Evolutionary conservation across 37 sponge, comb jelly and placozoan species (phyloP).

Genomic region (Lycopodina hypogea): DNA sequence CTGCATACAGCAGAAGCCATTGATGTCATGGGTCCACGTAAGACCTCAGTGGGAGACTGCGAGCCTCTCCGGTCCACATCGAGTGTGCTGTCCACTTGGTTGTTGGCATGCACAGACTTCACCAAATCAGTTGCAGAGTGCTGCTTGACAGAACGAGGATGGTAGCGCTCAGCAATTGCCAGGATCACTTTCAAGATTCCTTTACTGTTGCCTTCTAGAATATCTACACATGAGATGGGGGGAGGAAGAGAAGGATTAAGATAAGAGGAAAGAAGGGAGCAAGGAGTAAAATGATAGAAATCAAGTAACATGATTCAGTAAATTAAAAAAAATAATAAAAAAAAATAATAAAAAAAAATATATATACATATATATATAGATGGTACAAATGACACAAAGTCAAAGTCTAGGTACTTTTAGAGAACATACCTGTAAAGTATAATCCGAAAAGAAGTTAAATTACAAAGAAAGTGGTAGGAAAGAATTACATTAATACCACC

Average conservation of each 20-base stretch:
- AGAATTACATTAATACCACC: too few relatives aligned
- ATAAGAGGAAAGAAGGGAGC: too few relatives aligned
- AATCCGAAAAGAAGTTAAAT: too few relatives aligned
- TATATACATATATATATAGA: too few relatives aligned
- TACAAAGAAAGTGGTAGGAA: too few relatives aligned
- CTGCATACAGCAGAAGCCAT: conserved; percentile 10
- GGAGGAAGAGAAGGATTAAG: background rate
- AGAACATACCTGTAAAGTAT: too few relatives aligned
- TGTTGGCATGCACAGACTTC: background rate
- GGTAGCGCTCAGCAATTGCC: conserved; percentile 72
- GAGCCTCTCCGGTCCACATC: background rate
- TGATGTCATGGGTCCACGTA: background rate
- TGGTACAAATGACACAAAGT: too few relatives aligned
- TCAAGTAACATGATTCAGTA: too few relatives aligned
- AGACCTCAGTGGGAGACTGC: background rate
- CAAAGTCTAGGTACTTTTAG: too few relatives aligned
- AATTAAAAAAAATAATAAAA: background rate
- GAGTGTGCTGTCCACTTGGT: background rate
- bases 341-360: background rate
- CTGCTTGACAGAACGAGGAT: conserved; percentile 54
- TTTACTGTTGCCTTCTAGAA: conserved; percentile 58
- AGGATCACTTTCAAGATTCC: conserved; percentile 65
- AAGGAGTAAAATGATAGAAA: background rate
- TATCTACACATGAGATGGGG: conserved; percentile 35
- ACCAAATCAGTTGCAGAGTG: background rate